Percentiles rank a stretch among this genome's conserved stretches.
Evolutionary conservation across 53 echinoderm and acorn worm genomes (phyloP).

Genomic region (Apostichopus leukothele): DNA sequence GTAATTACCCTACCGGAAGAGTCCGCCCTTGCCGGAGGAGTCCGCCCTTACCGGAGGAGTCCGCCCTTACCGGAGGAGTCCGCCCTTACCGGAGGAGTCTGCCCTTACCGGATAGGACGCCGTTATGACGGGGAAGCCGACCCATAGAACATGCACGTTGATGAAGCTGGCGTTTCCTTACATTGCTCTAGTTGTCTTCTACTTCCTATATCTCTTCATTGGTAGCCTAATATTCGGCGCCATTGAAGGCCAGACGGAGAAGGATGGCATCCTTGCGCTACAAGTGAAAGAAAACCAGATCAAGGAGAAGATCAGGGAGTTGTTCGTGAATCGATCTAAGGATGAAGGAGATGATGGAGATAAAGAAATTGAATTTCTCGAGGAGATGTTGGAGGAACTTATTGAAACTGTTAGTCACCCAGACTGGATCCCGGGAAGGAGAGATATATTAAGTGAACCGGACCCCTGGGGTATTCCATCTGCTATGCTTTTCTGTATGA

Average conservation of each 20-base stretch:
- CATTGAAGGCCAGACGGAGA: conserved; percentile 25
- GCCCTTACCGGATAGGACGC: no score
- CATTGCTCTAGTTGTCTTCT: conserved; percentile 34
- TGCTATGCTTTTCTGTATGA: conserved; percentile 71
- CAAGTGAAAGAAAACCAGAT: conserved; percentile 18
- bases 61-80: no score
- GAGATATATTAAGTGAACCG: not conserved
- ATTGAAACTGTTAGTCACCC: conserved; percentile 56
- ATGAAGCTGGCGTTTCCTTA: conserved; percentile 44
- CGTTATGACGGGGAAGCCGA: not conserved
- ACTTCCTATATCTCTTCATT: conserved; percentile 53
- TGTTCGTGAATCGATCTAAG: conserved; percentile 28
- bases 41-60: no score
- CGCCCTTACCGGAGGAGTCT: no score
- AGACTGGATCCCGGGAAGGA: conserved; percentile 59
- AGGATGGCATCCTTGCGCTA: not conserved
- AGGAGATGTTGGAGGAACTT: conserved; percentile 46
- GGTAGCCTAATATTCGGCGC: conserved; percentile 50
- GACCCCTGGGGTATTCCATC: conserved; percentile 61
- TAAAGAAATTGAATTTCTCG: not conserved
- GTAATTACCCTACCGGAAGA: no score
- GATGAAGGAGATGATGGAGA: conserved; percentile 23
- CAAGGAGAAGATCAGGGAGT: conserved; percentile 30
- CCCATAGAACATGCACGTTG: not conserved
- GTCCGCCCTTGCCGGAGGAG: no score